Percentiles rank a stretch among this genome's conserved stretches.
These are phyloP conservation scores for Pristionchus arcanus DNA, from an alignment of 2,888 invertebrate species.

Conservation along the genomic window DNA sequence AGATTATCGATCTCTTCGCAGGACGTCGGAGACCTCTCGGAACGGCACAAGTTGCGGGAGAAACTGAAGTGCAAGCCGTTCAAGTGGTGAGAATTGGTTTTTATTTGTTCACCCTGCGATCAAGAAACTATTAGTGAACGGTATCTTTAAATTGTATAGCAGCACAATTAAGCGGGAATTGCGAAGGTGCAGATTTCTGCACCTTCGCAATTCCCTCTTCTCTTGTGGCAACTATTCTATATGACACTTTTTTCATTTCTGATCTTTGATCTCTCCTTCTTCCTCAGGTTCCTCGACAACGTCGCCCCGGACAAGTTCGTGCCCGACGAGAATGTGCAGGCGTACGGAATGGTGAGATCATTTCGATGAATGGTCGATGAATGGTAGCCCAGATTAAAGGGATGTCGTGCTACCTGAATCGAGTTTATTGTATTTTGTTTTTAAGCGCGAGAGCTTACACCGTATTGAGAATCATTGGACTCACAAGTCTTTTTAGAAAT, in stretches of 20 bases:
- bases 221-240: not conserved
- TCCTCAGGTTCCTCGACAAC: constrained; percentile 62
- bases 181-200: too few relatives aligned
- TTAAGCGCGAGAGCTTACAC: too few relatives aligned
- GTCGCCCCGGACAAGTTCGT: constrained; percentile 85
- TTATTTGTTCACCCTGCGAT: not conserved
- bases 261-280: constrained; percentile 76
- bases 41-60: constrained; percentile 87
- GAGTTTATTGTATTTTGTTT: too few relatives aligned
- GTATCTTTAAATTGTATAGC: too few relatives aligned
- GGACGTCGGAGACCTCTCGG: constrained; percentile 85
- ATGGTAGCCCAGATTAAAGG: not conserved
- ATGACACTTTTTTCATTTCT: not conserved
- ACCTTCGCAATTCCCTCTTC: not conserved
- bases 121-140: not conserved
- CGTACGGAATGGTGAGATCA: constrained; percentile 84
- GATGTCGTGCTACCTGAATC: not conserved
- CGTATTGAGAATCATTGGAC: too few relatives aligned
- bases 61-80: constrained; percentile 90
- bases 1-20: not conserved
- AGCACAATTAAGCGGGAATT: too few relatives aligned
- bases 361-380: not conserved
- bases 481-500: too few relatives aligned
- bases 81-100: constrained; percentile 83
- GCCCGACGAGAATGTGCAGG: constrained; percentile 88